These are phyloP conservation scores for Scaptomyza cyrtandrae DNA, from an alignment of 2,888 invertebrate genomes.

Conservation along the genomic window DNA sequence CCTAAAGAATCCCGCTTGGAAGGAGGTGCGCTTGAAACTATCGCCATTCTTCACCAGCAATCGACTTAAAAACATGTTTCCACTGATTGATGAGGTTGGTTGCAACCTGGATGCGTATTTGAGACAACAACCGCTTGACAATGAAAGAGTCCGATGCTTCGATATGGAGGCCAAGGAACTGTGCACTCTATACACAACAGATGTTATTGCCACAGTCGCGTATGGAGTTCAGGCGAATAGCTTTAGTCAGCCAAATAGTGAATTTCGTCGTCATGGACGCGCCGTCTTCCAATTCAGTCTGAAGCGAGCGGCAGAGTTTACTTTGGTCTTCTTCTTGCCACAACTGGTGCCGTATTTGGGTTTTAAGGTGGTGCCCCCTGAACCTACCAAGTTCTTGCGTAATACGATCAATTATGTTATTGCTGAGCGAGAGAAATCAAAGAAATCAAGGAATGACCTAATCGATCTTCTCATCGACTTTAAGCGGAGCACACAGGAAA, in stretches of 20 bases:
- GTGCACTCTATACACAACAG: constrained; percentile 83
- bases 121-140: constrained; percentile 64
- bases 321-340: constrained; percentile 84
- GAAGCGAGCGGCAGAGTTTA: constrained; percentile 82
- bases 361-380: constrained; percentile 83
- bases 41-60: constrained; percentile 85
- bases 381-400: constrained; percentile 82
- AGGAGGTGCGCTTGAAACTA: constrained; percentile 84
- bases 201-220: constrained; percentile 85
- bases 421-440: constrained; percentile 82
- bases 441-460: constrained; percentile 84
- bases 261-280: constrained; percentile 84
- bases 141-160: constrained; percentile 61
- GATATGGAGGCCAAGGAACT: constrained; percentile 82
- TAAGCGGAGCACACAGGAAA: constrained; percentile 78
- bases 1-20: constrained; percentile 85
- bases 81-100: constrained; percentile 81
- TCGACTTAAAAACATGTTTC: constrained; percentile 83
- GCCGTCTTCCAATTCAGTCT: constrained; percentile 82
- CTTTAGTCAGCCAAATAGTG: constrained; percentile 83
- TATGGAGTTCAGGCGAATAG: constrained; percentile 85
- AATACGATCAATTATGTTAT: constrained; percentile 84
- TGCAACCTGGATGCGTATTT: constrained; percentile 77
- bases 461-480: constrained; percentile 85
- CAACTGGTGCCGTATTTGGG: constrained; percentile 79